phyloP scores from a whole-genome alignment of 2,888 invertebrate genomes.

The Octonoba sinensis region DNA sequence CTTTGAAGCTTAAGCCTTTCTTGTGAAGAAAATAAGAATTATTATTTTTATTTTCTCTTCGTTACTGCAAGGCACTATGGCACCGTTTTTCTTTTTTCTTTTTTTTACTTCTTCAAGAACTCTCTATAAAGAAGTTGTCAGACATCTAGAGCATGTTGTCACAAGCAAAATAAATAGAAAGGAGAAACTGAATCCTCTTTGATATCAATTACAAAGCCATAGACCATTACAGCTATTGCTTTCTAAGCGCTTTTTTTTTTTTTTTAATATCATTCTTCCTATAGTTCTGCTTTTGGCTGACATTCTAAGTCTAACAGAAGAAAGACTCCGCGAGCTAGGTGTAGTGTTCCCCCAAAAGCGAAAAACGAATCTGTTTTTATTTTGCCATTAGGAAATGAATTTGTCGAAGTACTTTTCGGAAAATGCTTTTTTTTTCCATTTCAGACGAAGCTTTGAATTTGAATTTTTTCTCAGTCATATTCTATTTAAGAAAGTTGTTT shows the following conservation, averaged over 20 bases:
- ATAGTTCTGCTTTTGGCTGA: slow-evolving; percentile 4
- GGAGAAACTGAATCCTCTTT: slow-evolving; percentile 18
- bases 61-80: background rate
- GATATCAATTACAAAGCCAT: slow-evolving; percentile 62
- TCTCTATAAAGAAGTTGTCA: slow-evolving; percentile 11
- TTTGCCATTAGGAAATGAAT: slow-evolving; percentile 54
- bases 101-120: background rate
- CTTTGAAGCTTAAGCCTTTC: too few relatives aligned
- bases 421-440: background rate
- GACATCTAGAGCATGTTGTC: slow-evolving; percentile 29
- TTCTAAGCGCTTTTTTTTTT: slow-evolving; percentile 9
- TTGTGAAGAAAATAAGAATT: background rate
- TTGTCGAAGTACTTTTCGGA: slow-evolving; percentile 21
- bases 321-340: slow-evolving; percentile 20
- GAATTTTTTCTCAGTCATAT: background rate
- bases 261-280: slow-evolving; percentile 24
- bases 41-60: background rate
- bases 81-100: background rate
- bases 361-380: slow-evolving; percentile 14
- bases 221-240: slow-evolving; percentile 59
- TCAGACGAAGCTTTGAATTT: background rate
- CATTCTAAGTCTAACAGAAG: slow-evolving; percentile 19
- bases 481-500: too few relatives aligned
- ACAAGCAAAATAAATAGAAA: slow-evolving; percentile 43
- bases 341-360: slow-evolving; percentile 42